Base-by-base conservation (phyloP, 2,113 vertebrate species). In the Puntigrus tetrazona region DNA sequence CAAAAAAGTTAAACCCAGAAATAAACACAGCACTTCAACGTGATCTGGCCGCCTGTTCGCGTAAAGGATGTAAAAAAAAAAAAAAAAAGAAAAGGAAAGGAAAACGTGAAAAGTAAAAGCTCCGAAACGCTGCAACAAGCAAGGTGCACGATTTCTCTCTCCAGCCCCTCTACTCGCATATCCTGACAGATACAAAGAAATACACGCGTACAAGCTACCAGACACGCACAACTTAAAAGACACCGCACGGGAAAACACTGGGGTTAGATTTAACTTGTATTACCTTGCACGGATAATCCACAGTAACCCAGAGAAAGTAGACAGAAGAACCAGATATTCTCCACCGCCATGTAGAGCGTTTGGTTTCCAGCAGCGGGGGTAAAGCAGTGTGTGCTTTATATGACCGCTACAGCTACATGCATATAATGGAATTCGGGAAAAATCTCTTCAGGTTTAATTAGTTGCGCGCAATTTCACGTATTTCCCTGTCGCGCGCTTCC, bases 271-370 rank as follows among this genome's bases (percentile, higher is more conserved):
- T n/a, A 67, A 41, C 25, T 13, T 41, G 29, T 20, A 77, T 92
- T 95, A 95, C 94, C 94, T 95, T 94, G 92, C 84, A 91, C 86
- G 82, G 93, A 90, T 85, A 89, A 87, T 91, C 86, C 92, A 87
- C 90, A 93, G 84, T 90, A 89, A 47, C 77, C 77, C 84, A 95
- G 91, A 78, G 91, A 92, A 89, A 95, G 92, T 91, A 94, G 92
- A 92, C 92, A 93, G 89, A 94, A 85, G 85, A 94, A 81, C 89
- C 92, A 93, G 91, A 93, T 89, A 76, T 87, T 92, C 92, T 92
- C 92, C 94, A 95, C 90, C 94, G 94, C 94, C 94, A 95, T 95
- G 94, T 93, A 94, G 92, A 94, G 91, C 92, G 91, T 92, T 92
- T 90, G 92, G 84, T 93, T 88, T 92, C 89, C 91, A 92, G 87